Conservation (phyloP, 2,888 invertebrate genomes). For the Selenia dentaria region DNA sequence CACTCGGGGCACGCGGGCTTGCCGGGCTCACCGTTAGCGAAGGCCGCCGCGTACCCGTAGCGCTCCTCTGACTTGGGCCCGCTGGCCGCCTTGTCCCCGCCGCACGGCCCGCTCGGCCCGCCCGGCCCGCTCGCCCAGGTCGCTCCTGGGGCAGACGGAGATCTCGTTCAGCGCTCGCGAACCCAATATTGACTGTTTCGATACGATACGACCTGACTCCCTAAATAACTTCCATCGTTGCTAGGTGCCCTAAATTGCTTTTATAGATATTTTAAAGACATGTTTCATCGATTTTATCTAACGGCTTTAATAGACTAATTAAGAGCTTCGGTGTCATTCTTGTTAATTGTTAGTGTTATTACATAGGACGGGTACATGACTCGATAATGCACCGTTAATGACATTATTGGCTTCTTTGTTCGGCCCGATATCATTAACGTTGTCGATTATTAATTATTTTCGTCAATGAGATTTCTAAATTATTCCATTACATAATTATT, state of each 20-base stretch:
- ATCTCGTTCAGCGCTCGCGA: slow-evolving; percentile 66
- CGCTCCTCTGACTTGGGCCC: slow-evolving; percentile 41
- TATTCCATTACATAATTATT: slow-evolving; percentile 47
- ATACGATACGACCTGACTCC: slow-evolving; percentile 30
- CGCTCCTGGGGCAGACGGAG: slow-evolving; percentile 81
- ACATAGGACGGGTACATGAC: slow-evolving; percentile 62
- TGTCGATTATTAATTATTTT: slow-evolving; percentile 50
- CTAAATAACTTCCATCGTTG: slow-evolving; percentile 36
- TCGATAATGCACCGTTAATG: slow-evolving; percentile 74
- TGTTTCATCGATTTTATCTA: slow-evolving; percentile 40
- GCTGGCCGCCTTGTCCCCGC: slow-evolving; percentile 41
- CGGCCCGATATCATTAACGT: slow-evolving; percentile 47
- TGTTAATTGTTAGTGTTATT: slow-evolving; percentile 72
- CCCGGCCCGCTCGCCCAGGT: slow-evolving; percentile 63
- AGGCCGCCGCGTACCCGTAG: slow-evolving; percentile 46
- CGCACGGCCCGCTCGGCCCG: slow-evolving; percentile 33
- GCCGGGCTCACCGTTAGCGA: slow-evolving; percentile 66
- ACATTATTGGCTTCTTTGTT: slow-evolving; percentile 51
- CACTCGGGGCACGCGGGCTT: slow-evolving; percentile 88
- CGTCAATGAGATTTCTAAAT: slow-evolving; percentile 46
- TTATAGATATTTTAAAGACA: slow-evolving; percentile 36
- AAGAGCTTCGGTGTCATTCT: slow-evolving; percentile 61
- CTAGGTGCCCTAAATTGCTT: slow-evolving; percentile 29
- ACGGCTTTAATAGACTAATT: slow-evolving; percentile 48
- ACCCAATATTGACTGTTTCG: slow-evolving; percentile 31